Conservation (phyloP, 2,888 invertebrate species). For the Litoditis marina region DNA sequence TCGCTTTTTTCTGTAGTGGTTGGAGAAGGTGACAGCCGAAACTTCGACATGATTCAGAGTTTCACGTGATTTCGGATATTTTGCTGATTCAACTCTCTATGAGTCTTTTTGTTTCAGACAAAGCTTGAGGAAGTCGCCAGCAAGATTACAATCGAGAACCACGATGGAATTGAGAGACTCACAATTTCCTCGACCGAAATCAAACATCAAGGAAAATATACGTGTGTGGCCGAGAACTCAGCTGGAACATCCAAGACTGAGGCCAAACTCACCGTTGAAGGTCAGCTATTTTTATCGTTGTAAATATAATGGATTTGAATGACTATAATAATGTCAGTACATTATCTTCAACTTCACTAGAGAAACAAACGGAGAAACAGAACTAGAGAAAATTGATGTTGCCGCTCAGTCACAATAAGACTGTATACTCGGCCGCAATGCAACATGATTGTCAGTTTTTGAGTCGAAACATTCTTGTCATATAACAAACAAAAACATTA, state of each 20-base stretch:
- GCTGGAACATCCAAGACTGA: conserved; percentile 53
- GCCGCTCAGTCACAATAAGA: too few relatives aligned
- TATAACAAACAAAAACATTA: too few relatives aligned
- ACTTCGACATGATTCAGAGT: neutral
- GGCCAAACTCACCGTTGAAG: conserved; percentile 49
- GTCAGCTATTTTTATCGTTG: conserved; percentile 24
- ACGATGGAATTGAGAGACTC: conserved; percentile 51
- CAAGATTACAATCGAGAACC: conserved; percentile 24
- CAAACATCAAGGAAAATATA: conserved; percentile 47
- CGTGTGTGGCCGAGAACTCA: conserved; percentile 57
- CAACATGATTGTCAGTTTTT: too few relatives aligned
- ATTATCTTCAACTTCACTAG: too few relatives aligned
- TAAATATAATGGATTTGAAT: too few relatives aligned
- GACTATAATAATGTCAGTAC: too few relatives aligned
- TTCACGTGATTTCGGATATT: neutral
- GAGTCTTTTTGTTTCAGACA: conserved; percentile 3
- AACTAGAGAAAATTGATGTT: too few relatives aligned
- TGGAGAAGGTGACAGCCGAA: neutral
- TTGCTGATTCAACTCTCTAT: neutral
- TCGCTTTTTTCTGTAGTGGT: neutral
- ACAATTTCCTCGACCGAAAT: conserved; percentile 48
- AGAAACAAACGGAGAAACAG: too few relatives aligned
- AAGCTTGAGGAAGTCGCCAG: conserved; percentile 13
- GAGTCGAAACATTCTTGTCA: too few relatives aligned
- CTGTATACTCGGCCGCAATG: too few relatives aligned